Percentiles rank a stretch among this genome's conserved stretches.
These are phyloP conservation scores for Polyploca ridens DNA, from an alignment of 2,888 invertebrate genomes.

Conservation along the genomic window DNA sequence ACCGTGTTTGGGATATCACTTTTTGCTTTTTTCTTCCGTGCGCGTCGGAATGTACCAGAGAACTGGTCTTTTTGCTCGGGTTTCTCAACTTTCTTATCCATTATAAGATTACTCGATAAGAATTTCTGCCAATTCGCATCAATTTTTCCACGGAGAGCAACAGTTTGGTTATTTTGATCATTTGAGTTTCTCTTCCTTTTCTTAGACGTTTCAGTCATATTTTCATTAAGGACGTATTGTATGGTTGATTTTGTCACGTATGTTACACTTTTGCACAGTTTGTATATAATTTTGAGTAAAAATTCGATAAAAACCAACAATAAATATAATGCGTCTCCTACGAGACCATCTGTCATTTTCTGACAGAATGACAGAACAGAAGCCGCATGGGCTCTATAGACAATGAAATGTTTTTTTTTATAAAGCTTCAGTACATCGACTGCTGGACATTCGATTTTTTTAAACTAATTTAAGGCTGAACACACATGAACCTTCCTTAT, in stretches of 20 bases:
- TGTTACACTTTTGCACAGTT: conserved; percentile 36
- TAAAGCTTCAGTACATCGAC: too few species aligned
- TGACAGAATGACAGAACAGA: conserved; percentile 34
- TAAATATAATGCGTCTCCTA: conserved; percentile 53
- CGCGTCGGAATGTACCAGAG: conserved; percentile 67
- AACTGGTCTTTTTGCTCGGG: conserved; percentile 54
- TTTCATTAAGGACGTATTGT: conserved; percentile 52
- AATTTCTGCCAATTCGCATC: conserved; percentile 79
- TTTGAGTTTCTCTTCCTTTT: conserved; percentile 59
- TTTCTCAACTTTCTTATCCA: conserved; percentile 64
- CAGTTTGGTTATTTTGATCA: conserved; percentile 58
- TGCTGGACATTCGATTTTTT: too few species aligned
- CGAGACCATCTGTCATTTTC: conserved; percentile 63
- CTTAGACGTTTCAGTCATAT: conserved; percentile 69
- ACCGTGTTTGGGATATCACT: conserved; percentile 31
- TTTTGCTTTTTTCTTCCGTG: conserved; percentile 62
- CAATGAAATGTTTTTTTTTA: not conserved
- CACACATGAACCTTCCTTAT: too few species aligned
- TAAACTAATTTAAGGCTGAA: too few species aligned
- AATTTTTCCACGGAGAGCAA: conserved; percentile 59
- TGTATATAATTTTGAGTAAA: conserved; percentile 53
- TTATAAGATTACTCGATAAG: conserved; percentile 58
- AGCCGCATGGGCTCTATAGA: conserved; percentile 25
- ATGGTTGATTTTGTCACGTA: conserved; percentile 44
- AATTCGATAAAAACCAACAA: conserved; percentile 58